Conservation (phyloP, 2,113 vertebrate species). For the Jaculus jaculus region DNA sequence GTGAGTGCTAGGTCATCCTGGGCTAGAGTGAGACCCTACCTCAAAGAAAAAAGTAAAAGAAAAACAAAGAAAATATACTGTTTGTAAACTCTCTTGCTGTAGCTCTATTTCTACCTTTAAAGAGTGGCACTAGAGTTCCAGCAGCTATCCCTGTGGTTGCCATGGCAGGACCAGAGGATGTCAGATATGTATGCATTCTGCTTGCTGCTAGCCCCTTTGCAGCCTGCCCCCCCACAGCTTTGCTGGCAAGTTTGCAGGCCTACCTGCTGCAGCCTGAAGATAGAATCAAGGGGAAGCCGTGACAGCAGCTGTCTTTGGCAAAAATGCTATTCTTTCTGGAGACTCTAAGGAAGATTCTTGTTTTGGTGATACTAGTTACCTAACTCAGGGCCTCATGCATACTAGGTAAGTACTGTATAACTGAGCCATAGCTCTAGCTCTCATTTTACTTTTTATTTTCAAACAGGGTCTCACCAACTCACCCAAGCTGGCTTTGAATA, state of each 20-base stretch:
- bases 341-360: neutral
- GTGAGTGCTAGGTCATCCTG: too few relatives aligned
- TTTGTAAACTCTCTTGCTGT: neutral
- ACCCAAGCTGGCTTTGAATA: neutral
- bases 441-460: neutral
- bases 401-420: neutral
- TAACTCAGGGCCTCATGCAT: neutral
- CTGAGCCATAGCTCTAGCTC: neutral
- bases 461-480: neutral
- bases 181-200: neutral
- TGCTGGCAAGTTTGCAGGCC: neutral
- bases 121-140: neutral
- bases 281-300: neutral
- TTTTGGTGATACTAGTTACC: neutral
- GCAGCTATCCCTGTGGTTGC: neutral
- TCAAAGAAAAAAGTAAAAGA: too few relatives aligned
- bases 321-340: neutral
- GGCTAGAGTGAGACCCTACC: too few relatives aligned
- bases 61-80: neutral
- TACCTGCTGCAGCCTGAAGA: neutral
- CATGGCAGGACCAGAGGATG: neutral
- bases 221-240: too few relatives aligned
- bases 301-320: neutral
- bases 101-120: slow-evolving; percentile 16
- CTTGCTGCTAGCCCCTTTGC: neutral